Evolutionary conservation across 2,888 invertebrate genomes (phyloP).

Genomic region (Achlya flavicornis): DNA sequence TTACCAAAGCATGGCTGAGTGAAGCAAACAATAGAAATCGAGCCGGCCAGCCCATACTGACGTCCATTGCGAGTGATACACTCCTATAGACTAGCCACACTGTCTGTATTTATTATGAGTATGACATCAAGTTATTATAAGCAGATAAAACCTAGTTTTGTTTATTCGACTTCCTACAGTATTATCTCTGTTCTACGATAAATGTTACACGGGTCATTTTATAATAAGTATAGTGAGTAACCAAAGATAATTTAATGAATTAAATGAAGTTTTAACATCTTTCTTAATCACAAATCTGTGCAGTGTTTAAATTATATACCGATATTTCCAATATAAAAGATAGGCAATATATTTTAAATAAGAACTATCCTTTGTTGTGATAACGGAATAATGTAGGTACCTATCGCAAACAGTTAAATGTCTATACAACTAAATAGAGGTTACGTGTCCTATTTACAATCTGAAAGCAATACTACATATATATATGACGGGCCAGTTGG

Average conservation of each 20-base stretch:
- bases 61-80: constrained; percentile 48
- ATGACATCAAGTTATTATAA: background rate
- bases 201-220: background rate
- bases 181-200: background rate
- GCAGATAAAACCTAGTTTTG: background rate
- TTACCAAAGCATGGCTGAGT: constrained; percentile 49
- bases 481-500: too few species aligned
- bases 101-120: background rate
- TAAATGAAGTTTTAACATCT: background rate
- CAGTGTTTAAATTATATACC: background rate
- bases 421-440: too few species aligned
- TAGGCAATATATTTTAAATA: too few species aligned
- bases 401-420: too few species aligned
- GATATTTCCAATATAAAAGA: too few species aligned
- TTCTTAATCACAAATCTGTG: background rate
- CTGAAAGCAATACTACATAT: too few species aligned
- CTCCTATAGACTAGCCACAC: constrained; percentile 32
- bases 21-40: constrained; percentile 44
- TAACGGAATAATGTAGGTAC: too few species aligned
- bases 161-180: background rate
- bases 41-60: constrained; percentile 19
- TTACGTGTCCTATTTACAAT: too few species aligned
- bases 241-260: background rate
- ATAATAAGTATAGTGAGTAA: background rate
- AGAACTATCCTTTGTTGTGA: too few species aligned